Evolutionary conservation across 53 echinoderm and acorn worm genomes (phyloP), one percentile per base, ranked within the genome.

Genomic region (Luidia sarsii): DNA sequence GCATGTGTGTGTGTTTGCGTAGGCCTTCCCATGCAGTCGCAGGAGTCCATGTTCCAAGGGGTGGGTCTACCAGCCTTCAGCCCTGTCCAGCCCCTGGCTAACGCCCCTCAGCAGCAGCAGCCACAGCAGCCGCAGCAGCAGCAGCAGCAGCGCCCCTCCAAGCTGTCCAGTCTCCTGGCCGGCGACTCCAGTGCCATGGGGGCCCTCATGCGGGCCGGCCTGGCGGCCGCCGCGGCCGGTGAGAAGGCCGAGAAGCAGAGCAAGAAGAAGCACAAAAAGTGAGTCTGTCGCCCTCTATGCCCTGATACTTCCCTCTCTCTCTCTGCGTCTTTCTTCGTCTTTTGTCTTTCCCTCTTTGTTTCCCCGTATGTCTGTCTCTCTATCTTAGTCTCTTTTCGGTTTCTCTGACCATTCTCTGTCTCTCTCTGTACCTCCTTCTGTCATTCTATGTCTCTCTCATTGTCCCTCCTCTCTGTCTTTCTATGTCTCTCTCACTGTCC

Each of bases 181-280:
- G 48, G 59, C 8, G 75, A 75, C 30, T 75, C 75, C 20, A 75
- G 75, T 5, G 75, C 75, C 60, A 75, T 75, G 75, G 61, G 61
- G 7, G 75, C 75, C 23, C 75, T 75, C 33, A 75, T 75, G 75
- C 59, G 57, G 60, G 75, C 75, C 0, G 75, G 75, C 30, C 43
- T 75, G 13, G 75, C 75, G 13, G 75, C 75, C 11, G 75, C 75
- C 1, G 75, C 75, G 0, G 75, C 75, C 2, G 75, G 75, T 1
- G 75, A 75, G 60, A 75, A 75, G 61, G 59, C 75, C 15, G 75
- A 75, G n/a, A 75, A 75, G 55, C 75, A 75, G 61, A 48, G 75
- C 75, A 75, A 61, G 75, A 75, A 75, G 45, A 61, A 41, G 38
- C 75, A 75, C 46, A 75, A 75, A 31, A 75, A 61, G 75, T 75